Base-by-base conservation (phyloP, 1,140 invertebrate species). In the Listronotus oregonensis region DNA sequence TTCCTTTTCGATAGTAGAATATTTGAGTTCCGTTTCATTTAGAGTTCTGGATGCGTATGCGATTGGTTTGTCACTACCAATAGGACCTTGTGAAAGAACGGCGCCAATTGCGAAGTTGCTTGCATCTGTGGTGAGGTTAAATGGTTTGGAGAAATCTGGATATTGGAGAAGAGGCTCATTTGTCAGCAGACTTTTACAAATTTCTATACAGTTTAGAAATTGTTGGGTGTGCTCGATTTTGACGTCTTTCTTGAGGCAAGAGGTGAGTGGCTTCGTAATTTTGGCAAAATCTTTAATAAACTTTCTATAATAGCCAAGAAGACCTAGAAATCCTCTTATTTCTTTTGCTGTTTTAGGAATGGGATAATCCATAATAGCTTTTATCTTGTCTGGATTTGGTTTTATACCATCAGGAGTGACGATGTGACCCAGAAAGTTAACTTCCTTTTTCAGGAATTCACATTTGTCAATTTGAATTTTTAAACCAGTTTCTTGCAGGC, bases 141-240 rank as follows among this genome's bases (percentile, higher is more conserved):
- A 79, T 61, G 32, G 39, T 74, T 75, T 73, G 3, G 18, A 18
- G 66, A 78, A 78, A 62, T 80, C 74, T 1, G 75, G 77, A 76
- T 70, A 68, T 42, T 57, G 51, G 0, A 63, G 39, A 18, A 68
- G 10, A 6, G 70, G 71, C 42, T 68, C 58, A 31, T 56, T 58
- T 17, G 31, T 71, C 31, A 74, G 34, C 39, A 59, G 7, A 51
- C 34, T 39, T 42, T 62, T 52, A n/a, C 21, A 52, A 7, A 15
- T 34, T 51, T 62, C 14, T 17, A 52, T 52, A 17, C 21, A 32
- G 11, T 51, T 17, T 12, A 18, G n/a, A 39, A 62, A 62, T 52
- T 34, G 47, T n/a, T 0, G 12, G 15, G 9, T 9, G 3, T 31
- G 57, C n/a, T 7, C 17, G 8, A 46, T 56, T 44, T 65, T 27